Evolutionary conservation across 2,113 vertebrate genomes (phyloP).

Genomic region (Numenius arquata): DNA sequence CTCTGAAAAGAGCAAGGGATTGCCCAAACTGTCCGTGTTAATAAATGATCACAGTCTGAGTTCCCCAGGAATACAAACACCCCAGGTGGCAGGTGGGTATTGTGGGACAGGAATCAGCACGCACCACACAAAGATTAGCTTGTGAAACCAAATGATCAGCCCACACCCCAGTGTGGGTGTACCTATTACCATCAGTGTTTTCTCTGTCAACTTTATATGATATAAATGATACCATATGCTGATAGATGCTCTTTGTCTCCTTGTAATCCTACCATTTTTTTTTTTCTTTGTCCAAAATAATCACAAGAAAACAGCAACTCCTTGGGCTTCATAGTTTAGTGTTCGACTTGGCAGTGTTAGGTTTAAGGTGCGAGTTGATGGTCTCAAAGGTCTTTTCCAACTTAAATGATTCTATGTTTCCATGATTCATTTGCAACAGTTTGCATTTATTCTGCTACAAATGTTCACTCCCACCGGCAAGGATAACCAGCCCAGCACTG

Average conservation of each 20-base stretch:
- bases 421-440: neutral
- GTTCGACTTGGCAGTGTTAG: neutral
- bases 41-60: neutral
- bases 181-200: neutral
- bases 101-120: neutral
- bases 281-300: neutral
- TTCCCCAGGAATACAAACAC: neutral
- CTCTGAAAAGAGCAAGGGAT: neutral
- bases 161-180: neutral
- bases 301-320: neutral
- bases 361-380: rapidly evolving
- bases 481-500: neutral
- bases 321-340: neutral
- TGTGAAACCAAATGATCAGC: neutral
- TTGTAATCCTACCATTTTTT: neutral
- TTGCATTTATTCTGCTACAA: neutral
- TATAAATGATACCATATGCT: neutral
- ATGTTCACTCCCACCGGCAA: neutral
- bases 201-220: neutral
- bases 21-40: neutral
- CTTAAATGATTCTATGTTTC: neutral
- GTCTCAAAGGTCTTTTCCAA: neutral
- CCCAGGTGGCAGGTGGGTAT: neutral
- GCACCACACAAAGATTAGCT: neutral
- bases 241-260: neutral